phyloP scores from a whole-genome alignment of 37 sponge, comb jelly and placozoan species.

The Tethya wilhelma region DNA sequence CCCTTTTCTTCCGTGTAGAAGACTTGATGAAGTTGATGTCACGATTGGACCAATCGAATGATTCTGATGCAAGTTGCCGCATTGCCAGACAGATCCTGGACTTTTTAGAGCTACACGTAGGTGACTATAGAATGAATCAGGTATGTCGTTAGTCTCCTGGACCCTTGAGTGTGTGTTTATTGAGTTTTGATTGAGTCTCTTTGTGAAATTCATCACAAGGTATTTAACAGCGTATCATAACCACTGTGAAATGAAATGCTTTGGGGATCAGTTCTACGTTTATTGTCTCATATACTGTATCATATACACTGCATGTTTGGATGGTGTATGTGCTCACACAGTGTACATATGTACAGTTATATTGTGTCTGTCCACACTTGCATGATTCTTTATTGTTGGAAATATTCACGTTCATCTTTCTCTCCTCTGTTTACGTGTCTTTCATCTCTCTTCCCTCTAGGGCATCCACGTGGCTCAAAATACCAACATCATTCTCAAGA shows the following conservation, averaged over 20 bases:
- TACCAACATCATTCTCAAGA: conserved; percentile 25
- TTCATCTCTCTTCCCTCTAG: not conserved
- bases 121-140: conserved; percentile 41
- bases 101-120: conserved; percentile 47
- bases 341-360: no score
- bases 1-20: conserved; percentile 39
- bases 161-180: not conserved
- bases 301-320: no score
- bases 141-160: not conserved
- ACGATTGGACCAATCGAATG: conserved; percentile 57
- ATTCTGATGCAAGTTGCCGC: conserved; percentile 50
- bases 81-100: conserved; percentile 55
- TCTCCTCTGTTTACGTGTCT: not conserved
- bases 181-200: no score
- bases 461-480: conserved; percentile 20
- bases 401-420: not conserved
- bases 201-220: no score
- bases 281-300: no score
- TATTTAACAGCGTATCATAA: no score
- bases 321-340: no score
- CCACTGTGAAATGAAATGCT: no score
- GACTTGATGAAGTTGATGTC: conserved; percentile 62
- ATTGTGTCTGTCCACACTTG: not conserved
- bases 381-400: not conserved
- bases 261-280: no score